phyloP scores from a whole-genome alignment of 2,113 vertebrate genomes.

The Odontesthes bonariensis region DNA sequence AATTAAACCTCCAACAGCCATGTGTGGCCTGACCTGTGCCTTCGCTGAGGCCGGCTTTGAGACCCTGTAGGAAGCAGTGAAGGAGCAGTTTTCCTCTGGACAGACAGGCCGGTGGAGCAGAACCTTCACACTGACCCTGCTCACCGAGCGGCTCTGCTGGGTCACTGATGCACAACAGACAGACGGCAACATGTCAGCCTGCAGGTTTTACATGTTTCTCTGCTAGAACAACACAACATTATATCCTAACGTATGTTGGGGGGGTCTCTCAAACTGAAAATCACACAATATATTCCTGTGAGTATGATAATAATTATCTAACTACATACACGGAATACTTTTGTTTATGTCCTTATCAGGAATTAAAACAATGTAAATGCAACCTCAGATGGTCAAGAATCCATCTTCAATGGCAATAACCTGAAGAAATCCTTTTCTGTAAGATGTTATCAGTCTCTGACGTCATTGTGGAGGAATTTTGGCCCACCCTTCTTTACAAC shows the following conservation, averaged over 20 bases:
- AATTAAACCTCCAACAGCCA: background rate
- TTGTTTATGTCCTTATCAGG: too few species aligned
- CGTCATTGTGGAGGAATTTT: too few species aligned
- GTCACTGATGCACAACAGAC: constrained; percentile 22
- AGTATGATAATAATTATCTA: too few species aligned
- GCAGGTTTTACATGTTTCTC: background rate
- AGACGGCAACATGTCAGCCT: constrained; percentile 9
- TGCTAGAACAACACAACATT: background rate
- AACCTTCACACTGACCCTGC: constrained; percentile 22
- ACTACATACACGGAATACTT: too few species aligned
- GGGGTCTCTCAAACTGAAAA: too few species aligned
- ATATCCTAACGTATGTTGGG: background rate
- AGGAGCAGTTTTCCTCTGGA: constrained; percentile 77
- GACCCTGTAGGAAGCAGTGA: constrained; percentile 83
- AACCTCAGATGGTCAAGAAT: too few species aligned
- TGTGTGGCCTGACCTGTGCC: constrained; percentile 68
- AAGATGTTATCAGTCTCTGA: too few species aligned
- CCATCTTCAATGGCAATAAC: too few species aligned
- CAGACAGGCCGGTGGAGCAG: constrained; percentile 16
- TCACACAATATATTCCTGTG: too few species aligned
- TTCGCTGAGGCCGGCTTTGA: constrained; percentile 74
- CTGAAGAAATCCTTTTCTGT: too few species aligned
- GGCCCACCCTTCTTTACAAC: too few species aligned
- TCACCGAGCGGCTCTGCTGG: constrained; percentile 28
- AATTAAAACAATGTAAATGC: too few species aligned